Base-by-base conservation (phyloP, 2,113 vertebrate genomes). In the Phasianus colchicus region DNA sequence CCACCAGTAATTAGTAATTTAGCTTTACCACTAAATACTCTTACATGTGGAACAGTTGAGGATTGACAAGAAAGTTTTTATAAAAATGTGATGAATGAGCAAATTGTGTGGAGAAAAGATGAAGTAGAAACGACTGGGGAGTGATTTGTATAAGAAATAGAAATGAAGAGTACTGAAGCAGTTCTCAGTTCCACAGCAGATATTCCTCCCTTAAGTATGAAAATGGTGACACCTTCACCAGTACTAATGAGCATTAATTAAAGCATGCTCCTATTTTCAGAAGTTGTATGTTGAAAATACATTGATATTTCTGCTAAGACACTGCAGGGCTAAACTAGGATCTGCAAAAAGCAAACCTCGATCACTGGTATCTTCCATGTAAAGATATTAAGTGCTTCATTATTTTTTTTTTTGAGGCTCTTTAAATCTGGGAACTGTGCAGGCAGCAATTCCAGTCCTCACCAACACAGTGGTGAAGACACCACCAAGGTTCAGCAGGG, bases 241-340 rank as follows among this genome's bases (percentile, higher is more conserved):
- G 55, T 2, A n/a, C 0, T 47, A 48, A 15, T 3, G 54, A 57
- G 34, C 4, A 38, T 6, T 58, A 72, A 79, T 79, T 34, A 11
- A 55, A 71, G 17, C 2, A 2, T 15, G 38, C 22, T 45, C 43
- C 57, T 50, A 1, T 65, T 88, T 45, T 19, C 71, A 85, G 30
- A 4, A 48, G 29, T 8, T 0, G 0, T 25, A 11, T 2, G 9
- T 1, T 69, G 32, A 45, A 89, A 80, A 57, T 13, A 11, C 1
- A 11, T 5, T 58, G 6, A 57, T 17, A n/a, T 54, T 63, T 81
- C 60, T 27, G 19, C 17, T 61, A 30, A 54, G 27, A 27, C 27
- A 22, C 9, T 54, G 52, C 54, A 54, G 50, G 48, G 36, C 36
- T 65, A 54, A 66, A 66, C 9, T 1, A 27, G 7, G 76, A 30